Evolutionary conservation across 2,888 invertebrate genomes (phyloP), one percentile per base, ranked within the genome.

Genomic region (Sympetrum striolatum): DNA sequence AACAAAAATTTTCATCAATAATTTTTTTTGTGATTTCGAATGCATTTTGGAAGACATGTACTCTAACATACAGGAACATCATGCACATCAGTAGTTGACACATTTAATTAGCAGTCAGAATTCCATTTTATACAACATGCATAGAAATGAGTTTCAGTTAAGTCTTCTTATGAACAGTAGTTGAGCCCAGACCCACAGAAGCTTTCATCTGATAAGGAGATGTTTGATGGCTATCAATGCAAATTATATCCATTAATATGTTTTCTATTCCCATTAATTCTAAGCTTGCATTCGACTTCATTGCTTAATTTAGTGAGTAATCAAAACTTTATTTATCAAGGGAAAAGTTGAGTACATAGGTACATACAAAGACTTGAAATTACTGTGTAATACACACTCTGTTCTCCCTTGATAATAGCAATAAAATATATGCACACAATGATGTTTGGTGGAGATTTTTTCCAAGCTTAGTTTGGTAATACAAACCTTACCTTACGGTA

Each of bases 11-110:
- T 86, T 10, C 14, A 86, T 58, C 60, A n/a, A n/a, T 31, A 6
- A 6, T 64, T 60, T 12, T 12, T 35, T 1, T 35, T 35, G 37
- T 37, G 60, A 37, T 60, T 60, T 58, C 35, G 86, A 37, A 58
- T 58, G 35, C 58, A 58, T 64, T 86, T 39, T 86, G 86, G 86
- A 86, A 86, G 86, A 86, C 86, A 86, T 86, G 58, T 60, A 86
- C 39, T 86, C 86, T 60, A 58, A 64, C 35, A 86, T 86, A 12
- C 60, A 86, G 86, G 86, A 86, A 64, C 86, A 86, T 86, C 60
- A 64, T 60, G 35, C 37, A 60, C 60, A 58, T 86, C 37, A 37
- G 60, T 86, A 37, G 58, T 37, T 64, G 39, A 64, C 60, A 86
- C 18, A 58, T 60, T n/a, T n/a, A 82, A 60, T 12, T 37, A 37